These are phyloP conservation scores for Cyrtonyx montezumae DNA, from an alignment of 2,113 vertebrate species.

Conservation along the genomic window DNA sequence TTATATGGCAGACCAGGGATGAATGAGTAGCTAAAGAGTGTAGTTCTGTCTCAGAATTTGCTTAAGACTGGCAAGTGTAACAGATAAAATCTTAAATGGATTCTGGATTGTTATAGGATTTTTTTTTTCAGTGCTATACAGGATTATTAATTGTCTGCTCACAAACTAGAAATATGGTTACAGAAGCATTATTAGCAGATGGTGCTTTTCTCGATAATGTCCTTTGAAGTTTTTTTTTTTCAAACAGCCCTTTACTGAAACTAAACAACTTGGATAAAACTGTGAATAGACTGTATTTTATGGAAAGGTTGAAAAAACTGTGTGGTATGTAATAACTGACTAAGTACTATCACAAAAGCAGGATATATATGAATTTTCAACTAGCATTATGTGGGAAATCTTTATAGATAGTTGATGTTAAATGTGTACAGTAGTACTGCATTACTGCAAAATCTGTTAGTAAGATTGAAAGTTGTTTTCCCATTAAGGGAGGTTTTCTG, in stretches of 20 bases:
- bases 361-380: slow-evolving; percentile 30
- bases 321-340: not conserved
- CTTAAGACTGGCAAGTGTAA: not conserved
- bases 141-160: not conserved
- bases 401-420: slow-evolving; percentile 17
- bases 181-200: not conserved
- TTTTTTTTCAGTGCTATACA: not conserved
- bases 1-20: not conserved
- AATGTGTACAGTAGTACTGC: not conserved
- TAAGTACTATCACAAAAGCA: slow-evolving; percentile 20
- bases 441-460: not conserved
- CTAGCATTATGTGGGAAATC: slow-evolving; percentile 12
- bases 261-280: not conserved
- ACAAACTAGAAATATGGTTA: not conserved
- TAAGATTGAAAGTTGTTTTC: not conserved
- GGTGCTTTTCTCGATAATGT: not conserved
- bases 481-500: not conserved
- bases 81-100: not conserved
- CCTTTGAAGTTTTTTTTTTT: not conserved
- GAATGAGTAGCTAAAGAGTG: not conserved
- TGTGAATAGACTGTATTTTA: not conserved
- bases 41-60: not conserved
- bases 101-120: not conserved
- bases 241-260: not conserved
- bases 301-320: slow-evolving; percentile 3